A percentile compares a stretch with the other conserved stretches of the same genome.
Evolutionary conservation across 2,113 vertebrate species (phyloP).

Genomic region (Lota lota): DNA sequence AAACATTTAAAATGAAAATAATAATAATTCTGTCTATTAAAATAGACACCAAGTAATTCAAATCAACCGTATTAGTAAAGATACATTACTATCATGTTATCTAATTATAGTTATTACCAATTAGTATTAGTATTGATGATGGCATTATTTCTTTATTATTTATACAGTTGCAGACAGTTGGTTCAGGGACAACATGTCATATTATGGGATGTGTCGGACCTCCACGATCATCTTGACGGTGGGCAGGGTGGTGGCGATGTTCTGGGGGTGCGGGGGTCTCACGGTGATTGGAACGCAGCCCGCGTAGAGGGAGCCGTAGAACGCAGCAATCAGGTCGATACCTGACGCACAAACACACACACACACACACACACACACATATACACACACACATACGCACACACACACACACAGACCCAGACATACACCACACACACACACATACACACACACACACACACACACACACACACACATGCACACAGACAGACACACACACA

Average conservation of each 20-base stretch:
- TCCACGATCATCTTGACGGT: constrained; percentile 99
- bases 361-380: no score
- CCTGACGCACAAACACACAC: no score
- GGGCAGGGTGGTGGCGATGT: constrained; percentile 91
- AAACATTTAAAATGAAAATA: not conserved
- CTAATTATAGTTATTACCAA: not conserved
- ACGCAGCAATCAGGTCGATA: constrained; percentile 92
- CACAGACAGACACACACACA: no score
- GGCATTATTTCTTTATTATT: no score
- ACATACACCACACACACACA: no score
- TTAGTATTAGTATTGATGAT: no score
- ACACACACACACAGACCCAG: no score
- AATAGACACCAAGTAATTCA: not conserved
- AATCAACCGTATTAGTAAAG: no score
- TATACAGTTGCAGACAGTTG: no score
- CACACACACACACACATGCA: no score
- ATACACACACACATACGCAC: no score
- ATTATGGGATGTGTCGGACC: constrained; percentile 71
- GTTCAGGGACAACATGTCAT: not conserved
- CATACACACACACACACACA: no score
- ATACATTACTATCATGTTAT: not conserved
- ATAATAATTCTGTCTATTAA: not conserved
- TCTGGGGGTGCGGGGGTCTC: constrained; percentile 93
- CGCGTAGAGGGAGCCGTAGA: constrained; percentile 94
- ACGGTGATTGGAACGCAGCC: constrained; percentile 96